Base-by-base conservation (phyloP, 1,140 invertebrate genomes). In the Solen grandis region DNA sequence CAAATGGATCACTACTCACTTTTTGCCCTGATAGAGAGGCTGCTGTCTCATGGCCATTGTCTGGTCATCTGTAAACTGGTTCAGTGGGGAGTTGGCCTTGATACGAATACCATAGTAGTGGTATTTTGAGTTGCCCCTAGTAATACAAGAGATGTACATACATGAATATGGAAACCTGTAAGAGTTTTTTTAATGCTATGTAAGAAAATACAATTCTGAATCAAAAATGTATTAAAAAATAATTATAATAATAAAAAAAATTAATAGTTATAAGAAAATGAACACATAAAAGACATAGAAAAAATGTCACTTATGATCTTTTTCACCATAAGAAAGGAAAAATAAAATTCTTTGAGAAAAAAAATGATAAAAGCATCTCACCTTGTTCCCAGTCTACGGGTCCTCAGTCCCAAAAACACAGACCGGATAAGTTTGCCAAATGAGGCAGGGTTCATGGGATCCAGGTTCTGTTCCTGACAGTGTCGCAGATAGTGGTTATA, bases 41-140 rank as follows among this genome's bases (percentile, higher is more conserved):
- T 92, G 93, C 90, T 89, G 94, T 91, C 93, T 82, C 83, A 92
- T 89, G 33, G 93, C 89, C 87, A 92, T 92, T 31, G 90, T 92
- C 52, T 91, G 89, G 65, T 96, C 95, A 85, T 94, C 94, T 50
- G 92, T 92, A n/a, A 94, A 88, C 83, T 93, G 92, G 82, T 96
- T 95, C 35, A 98, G 90, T 8, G 95, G 93, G 0, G 97, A 98
- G 79, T 94, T 95, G 0, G 97, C 96, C 92, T 99, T 99, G 5
- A 99, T 96, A 59, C 98, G 94, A 81, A 99, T 99, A n/a, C 99
- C 99, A 93, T 99, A 99, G 92, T 99, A 99, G 93, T 99, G 98
- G 92, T 99, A 99, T 91, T 99, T 99, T 5, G 98, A 99, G 93
- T 99, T 99, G n/a, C 98, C 98, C 85, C 98, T 96, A n/a, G 88